Conservation (phyloP, 2,113 vertebrate species). For the Pogonocichla stellata region DNA sequence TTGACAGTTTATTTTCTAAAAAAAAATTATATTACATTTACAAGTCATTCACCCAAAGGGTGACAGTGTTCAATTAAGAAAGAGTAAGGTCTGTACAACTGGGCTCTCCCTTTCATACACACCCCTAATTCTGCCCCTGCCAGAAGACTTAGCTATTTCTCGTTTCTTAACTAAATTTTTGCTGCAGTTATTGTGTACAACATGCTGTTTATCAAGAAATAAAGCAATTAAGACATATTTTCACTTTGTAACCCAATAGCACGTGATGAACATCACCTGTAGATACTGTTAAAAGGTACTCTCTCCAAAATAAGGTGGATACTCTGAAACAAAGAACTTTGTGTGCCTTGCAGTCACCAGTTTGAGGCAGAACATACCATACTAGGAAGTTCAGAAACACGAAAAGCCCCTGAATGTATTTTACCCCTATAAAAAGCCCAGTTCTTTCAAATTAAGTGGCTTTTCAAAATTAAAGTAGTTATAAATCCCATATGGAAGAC, state of each 20-base stretch:
- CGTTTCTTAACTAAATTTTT: background rate
- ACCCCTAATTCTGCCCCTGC: background rate
- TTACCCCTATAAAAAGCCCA: background rate
- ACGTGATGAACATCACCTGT: background rate
- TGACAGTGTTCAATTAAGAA: background rate
- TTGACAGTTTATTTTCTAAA: background rate
- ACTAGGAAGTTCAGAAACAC: background rate
- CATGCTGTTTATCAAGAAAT: background rate
- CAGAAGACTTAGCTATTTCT: background rate
- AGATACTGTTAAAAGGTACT: background rate
- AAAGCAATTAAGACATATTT: background rate
- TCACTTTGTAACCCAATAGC: background rate
- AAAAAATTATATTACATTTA: background rate
- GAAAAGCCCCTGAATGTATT: background rate
- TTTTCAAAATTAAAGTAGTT: background rate
- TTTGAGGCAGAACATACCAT: background rate
- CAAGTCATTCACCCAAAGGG: background rate
- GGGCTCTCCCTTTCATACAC: background rate
- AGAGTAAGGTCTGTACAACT: background rate
- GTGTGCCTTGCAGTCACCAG: background rate
- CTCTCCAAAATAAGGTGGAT: background rate
- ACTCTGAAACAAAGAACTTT: background rate
- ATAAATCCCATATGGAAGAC: slow-evolving; percentile 15
- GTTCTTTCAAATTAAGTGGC: background rate
- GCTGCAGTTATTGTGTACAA: background rate